Percentiles rank a stretch among this genome's conserved stretches.
These are phyloP conservation scores for Stomatorhinus ivindoensis DNA, from an alignment of 2,113 vertebrate species.

Conservation along the genomic window DNA sequence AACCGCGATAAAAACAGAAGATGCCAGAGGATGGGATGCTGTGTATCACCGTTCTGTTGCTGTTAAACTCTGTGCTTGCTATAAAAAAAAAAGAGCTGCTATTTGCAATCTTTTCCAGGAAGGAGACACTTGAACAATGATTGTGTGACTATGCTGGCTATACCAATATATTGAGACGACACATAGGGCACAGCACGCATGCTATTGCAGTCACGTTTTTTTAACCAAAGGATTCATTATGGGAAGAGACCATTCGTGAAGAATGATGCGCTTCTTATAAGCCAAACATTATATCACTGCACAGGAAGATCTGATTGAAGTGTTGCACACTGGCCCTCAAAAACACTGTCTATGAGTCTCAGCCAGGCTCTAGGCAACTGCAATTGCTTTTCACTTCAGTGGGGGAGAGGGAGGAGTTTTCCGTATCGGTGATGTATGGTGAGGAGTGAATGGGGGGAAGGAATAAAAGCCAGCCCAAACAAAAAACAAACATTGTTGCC, in stretches of 20 bases:
- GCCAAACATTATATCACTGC: not conserved
- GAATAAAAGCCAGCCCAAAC: not conserved
- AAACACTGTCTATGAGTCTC: not conserved
- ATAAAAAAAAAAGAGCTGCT: not conserved
- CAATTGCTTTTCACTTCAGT: not conserved
- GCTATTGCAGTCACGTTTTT: not conserved
- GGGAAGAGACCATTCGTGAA: not conserved
- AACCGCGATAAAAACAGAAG: not conserved
- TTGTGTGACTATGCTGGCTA: not conserved
- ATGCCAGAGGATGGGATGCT: not conserved
- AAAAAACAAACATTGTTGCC: not conserved
- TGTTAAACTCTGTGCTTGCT: not conserved
- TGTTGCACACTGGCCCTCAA: not conserved
- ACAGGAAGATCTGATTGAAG: not conserved
- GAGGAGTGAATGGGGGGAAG: not conserved
- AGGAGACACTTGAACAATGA: not conserved
- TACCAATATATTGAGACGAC: not conserved
- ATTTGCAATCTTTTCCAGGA: not conserved
- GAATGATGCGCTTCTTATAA: not conserved
- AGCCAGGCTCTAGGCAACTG: not conserved
- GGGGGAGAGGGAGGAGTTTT: not conserved
- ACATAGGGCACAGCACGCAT: not conserved
- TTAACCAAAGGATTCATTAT: not conserved
- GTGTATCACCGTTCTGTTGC: not conserved
- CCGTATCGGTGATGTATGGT: not conserved